Percentiles rank a stretch among this genome's conserved stretches.
phyloP scores from a whole-genome alignment of 2,888 invertebrate genomes.

The Toxonevra muliebris region DNA sequence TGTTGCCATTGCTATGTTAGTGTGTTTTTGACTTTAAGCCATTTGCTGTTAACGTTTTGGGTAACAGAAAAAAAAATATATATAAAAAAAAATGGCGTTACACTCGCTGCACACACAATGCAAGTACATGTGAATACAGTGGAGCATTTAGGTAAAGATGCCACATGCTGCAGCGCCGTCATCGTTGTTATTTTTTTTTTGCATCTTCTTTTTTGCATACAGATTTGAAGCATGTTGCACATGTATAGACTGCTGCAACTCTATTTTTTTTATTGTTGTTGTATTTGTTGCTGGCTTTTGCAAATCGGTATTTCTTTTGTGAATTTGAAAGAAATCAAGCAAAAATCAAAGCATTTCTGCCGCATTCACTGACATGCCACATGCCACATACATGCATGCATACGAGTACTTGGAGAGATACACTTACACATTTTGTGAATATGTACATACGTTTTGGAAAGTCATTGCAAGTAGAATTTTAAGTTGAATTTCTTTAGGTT shows the following conservation, averaged over 20 bases:
- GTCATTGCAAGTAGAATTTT: background rate
- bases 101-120: slow-evolving; percentile 52
- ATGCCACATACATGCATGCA: background rate
- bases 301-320: slow-evolving; percentile 5
- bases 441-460: background rate
- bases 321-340: slow-evolving; percentile 62
- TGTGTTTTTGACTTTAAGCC: slow-evolving; percentile 32
- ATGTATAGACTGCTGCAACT: slow-evolving; percentile 6
- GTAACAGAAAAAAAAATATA: background rate
- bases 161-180: slow-evolving; percentile 22
- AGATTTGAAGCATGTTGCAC: slow-evolving; percentile 12
- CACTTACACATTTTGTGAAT: background rate
- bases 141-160: background rate
- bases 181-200: slow-evolving; percentile 39
- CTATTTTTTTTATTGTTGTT: slow-evolving; percentile 8
- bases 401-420: too few relatives aligned
- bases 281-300: background rate
- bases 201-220: slow-evolving; percentile 4
- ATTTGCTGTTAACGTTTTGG: slow-evolving; percentile 41
- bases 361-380: slow-evolving; percentile 39
- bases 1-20: slow-evolving; percentile 26
- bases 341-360: slow-evolving; percentile 60
- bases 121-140: slow-evolving; percentile 5
- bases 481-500: too few relatives aligned
- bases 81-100: slow-evolving; percentile 57